A percentile compares a stretch with the other conserved stretches of the same genome.
These are phyloP conservation scores for Stercorarius parasiticus DNA, from an alignment of 2,113 vertebrate species.

Conservation along the genomic window DNA sequence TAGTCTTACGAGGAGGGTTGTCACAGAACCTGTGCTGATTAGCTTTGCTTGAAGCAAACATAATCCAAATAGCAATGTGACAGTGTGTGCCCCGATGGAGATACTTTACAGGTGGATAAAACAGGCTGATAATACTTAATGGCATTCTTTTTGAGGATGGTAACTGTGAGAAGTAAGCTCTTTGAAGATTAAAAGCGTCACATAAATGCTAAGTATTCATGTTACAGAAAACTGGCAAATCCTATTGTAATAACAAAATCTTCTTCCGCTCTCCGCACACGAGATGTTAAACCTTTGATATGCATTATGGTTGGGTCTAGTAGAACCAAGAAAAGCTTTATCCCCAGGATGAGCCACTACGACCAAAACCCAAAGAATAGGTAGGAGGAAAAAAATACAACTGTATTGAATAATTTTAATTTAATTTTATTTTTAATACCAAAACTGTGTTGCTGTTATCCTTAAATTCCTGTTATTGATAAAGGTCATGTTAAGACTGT, in stretches of 20 bases:
- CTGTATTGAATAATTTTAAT: neutral
- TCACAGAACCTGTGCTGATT: neutral
- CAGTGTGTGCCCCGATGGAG: neutral
- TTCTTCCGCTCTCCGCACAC: neutral
- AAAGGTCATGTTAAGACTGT: neutral
- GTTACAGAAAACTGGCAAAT: constrained; percentile 44
- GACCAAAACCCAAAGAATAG: neutral
- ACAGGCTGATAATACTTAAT: constrained; percentile 43
- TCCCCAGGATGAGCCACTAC: neutral
- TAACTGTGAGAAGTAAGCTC: constrained; percentile 9
- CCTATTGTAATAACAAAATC: constrained; percentile 32
- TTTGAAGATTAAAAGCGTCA: constrained; percentile 54
- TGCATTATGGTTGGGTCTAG: neutral
- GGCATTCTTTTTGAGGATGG: constrained; percentile 23
- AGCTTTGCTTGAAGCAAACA: constrained; percentile 12
- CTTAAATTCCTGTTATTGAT: neutral
- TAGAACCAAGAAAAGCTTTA: neutral
- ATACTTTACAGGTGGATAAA: constrained; percentile 9
- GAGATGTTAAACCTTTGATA: constrained; percentile 7
- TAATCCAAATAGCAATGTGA: neutral
- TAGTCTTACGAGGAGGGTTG: neutral
- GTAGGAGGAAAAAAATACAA: neutral
- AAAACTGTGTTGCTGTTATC: neutral
- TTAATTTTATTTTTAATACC: neutral
- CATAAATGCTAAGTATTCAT: constrained; percentile 1